These are phyloP conservation scores for Odontocerum albicorne DNA, from an alignment of 2,888 invertebrate genomes.

Conservation along the genomic window DNA sequence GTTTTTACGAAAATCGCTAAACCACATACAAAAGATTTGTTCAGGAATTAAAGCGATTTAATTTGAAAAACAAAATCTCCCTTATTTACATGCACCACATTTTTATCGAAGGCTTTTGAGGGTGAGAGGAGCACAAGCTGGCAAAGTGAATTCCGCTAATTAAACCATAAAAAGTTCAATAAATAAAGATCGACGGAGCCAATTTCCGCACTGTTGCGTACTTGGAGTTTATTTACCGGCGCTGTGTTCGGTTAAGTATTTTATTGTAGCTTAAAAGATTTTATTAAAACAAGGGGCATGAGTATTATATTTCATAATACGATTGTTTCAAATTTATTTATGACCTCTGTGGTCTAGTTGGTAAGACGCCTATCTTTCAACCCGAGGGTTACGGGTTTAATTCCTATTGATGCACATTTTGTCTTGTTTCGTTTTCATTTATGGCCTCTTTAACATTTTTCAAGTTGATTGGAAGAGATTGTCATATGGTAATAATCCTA, in stretches of 20 bases:
- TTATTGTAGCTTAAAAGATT: not conserved
- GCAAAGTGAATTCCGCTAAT: conserved; percentile 62
- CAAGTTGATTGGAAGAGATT: no score
- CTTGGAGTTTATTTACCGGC: conserved; percentile 50
- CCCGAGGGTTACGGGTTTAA: no score
- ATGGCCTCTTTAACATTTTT: no score
- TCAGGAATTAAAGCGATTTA: conserved; percentile 13
- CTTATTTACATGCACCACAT: conserved; percentile 27
- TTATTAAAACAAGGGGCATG: no score
- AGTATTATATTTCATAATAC: no score
- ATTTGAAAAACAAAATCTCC: conserved; percentile 22
- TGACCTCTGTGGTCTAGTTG: no score
- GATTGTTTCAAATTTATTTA: no score
- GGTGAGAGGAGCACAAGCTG: conserved; percentile 33
- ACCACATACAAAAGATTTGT: not conserved
- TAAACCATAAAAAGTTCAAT: conserved; percentile 63
- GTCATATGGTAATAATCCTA: no score
- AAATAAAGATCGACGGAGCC: conserved; percentile 59
- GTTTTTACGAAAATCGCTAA: not conserved
- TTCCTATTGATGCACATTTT: no score
- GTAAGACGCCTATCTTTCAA: no score
- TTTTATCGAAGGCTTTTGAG: conserved; percentile 19
- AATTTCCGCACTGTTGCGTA: conserved; percentile 60
- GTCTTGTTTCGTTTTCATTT: no score
- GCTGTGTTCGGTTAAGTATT: no score